phyloP scores from a whole-genome alignment of 2,888 invertebrate genomes.

The Melikaiella ostensackeni region DNA sequence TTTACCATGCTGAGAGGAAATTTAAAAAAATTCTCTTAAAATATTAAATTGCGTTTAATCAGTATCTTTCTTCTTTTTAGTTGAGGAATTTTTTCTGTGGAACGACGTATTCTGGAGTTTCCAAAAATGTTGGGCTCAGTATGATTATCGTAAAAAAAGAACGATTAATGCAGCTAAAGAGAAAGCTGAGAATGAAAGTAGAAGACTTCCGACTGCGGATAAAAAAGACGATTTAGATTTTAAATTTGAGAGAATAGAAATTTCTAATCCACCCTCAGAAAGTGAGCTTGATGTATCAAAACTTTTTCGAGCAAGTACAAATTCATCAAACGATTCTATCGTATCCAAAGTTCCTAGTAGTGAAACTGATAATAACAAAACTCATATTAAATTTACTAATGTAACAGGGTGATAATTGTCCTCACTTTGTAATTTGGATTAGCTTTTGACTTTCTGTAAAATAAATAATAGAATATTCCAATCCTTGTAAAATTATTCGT shows the following conservation, averaged over 20 bases:
- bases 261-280: background rate
- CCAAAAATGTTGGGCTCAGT: slow-evolving; percentile 60
- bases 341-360: background rate
- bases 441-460: too few relatives aligned
- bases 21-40: background rate
- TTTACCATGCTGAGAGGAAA: too few relatives aligned
- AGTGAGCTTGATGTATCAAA: background rate
- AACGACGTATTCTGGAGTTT: slow-evolving; percentile 61
- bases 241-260: background rate
- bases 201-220: background rate
- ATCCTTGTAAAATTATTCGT: too few relatives aligned
- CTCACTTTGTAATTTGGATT: too few relatives aligned
- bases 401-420: too few relatives aligned
- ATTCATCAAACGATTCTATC: slow-evolving; percentile 6
- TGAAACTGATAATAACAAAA: background rate
- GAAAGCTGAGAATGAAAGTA: background rate
- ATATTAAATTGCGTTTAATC: background rate
- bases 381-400: too few relatives aligned
- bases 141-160: slow-evolving; percentile 48
- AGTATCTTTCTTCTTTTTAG: slow-evolving; percentile 50
- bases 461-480: too few relatives aligned
- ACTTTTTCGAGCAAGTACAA: background rate
- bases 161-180: background rate
- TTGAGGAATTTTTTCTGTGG: slow-evolving; percentile 66
- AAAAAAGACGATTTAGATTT: background rate